Conservation (phyloP, 2,113 vertebrate species). For the Pao palembangensis region DNA sequence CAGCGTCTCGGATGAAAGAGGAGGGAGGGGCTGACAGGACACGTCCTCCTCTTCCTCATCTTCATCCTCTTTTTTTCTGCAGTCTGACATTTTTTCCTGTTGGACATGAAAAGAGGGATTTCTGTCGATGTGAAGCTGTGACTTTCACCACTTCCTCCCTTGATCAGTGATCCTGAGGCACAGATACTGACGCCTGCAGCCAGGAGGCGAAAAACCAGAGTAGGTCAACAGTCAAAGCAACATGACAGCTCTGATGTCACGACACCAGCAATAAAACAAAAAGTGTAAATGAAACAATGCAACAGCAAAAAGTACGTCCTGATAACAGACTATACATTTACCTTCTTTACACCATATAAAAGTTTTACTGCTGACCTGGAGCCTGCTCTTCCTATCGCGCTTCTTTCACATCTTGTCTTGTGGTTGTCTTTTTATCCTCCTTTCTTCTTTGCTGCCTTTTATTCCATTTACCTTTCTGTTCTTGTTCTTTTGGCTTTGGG, state of each 20-base stretch:
- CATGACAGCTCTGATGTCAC: no score
- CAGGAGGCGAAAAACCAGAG: no score
- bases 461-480: neutral
- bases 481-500: no score
- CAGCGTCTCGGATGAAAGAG: slow-evolving; percentile 8
- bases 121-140: neutral
- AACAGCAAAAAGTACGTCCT: no score
- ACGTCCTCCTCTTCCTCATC: slow-evolving; percentile 22
- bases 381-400: neutral
- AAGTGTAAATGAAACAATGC: no score
- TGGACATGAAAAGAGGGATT: neutral
- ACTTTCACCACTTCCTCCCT: neutral
- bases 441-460: neutral
- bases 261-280: no score
- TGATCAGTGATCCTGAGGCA: neutral
- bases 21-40: slow-evolving; percentile 8
- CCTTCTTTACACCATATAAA: neutral
- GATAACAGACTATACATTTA: no score
- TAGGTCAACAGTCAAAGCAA: no score
- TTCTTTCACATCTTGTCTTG: neutral
- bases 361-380: slow-evolving; percentile 8
- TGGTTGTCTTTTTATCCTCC: neutral
- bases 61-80: slow-evolving; percentile 7
- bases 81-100: slow-evolving; percentile 27
- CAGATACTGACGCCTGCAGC: no score